Percentiles rank a stretch among this genome's conserved stretches.
These are phyloP conservation scores for Holothuria glaberrima DNA, from an alignment of 35 echinoderm and acorn worm genomes.

Conservation along the genomic window DNA sequence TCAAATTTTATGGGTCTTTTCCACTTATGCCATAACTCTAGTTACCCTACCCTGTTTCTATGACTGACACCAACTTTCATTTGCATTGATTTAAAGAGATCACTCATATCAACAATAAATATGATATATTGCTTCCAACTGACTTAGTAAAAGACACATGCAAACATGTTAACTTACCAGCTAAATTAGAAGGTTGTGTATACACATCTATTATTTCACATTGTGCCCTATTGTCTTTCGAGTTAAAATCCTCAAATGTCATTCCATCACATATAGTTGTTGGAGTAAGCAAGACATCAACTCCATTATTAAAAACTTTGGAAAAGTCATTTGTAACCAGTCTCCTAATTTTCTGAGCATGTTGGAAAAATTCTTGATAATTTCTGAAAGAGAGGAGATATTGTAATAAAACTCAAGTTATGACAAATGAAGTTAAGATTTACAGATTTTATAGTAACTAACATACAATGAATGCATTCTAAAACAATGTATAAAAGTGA, in stretches of 20 bases:
- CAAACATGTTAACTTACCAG: slow-evolving; percentile 55
- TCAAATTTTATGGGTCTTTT: no score
- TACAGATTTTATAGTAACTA: no score
- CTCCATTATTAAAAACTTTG: slow-evolving; percentile 71
- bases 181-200: slow-evolving; percentile 73
- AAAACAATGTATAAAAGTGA: no score
- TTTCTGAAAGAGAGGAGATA: slow-evolving; percentile 65
- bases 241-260: slow-evolving; percentile 51
- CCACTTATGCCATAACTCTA: no score
- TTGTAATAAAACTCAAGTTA: not conserved
- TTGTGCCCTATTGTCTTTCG: slow-evolving; percentile 53
- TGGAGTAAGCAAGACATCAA: slow-evolving; percentile 90
- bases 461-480: no score
- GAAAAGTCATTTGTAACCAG: slow-evolving; percentile 78
- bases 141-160: no score
- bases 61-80: no score
- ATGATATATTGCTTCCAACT: no score
- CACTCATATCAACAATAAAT: no score
- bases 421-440: no score
- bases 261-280: slow-evolving; percentile 56
- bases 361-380: slow-evolving; percentile 87
- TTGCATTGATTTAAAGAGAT: no score
- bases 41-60: no score
- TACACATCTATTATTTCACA: slow-evolving; percentile 66
- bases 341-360: slow-evolving; percentile 78